Evolutionary conservation across 2,888 invertebrate species (phyloP), one percentile per base, ranked within the genome.

Genomic region (Plagiodera versicolora): DNA sequence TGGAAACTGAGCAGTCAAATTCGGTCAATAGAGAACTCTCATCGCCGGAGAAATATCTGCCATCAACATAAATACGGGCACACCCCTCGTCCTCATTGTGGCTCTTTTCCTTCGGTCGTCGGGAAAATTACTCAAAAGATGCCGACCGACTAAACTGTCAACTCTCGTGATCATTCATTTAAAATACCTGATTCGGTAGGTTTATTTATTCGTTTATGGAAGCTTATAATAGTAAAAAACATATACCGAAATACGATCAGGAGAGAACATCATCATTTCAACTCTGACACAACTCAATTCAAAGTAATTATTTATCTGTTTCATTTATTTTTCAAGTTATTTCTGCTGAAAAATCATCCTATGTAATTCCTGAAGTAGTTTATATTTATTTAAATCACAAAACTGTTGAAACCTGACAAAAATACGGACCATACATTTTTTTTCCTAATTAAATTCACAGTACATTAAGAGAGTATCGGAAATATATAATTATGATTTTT

Each of bases 1-100:
- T 61, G 65, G 66, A 63, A 64, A 64, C 64, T 54, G 67, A 67
- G 63, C 60, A 63, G 65, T 63, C 64, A 64, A 61, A 62, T 65
- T 57, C 60, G 56, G 62, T 65, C 60, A 65, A 65, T 61, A 62
- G 64, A 59, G 60, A 65, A 62, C 64, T 65, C 65, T 67, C 67
- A 65, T 54, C 65, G 61, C 61, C 48, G 59, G 61, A 67, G 48
- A 64, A 65, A 65, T 60, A 58, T 65, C 63, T 52, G 58, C 63
- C 52, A 58, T 65, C 60, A 61, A 63, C 63, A 67, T 65, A 64
- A 67, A 67, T 65, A 65, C 59, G 55, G 55, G 58, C 58, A 58
- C 54, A 57, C 63, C 60, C 63, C 32, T 45, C 32, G 17, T 16
- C 45, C 14, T 49, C 51, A 16, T 5, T 17, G 51, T 55, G 60